Evolutionary conservation across 2,797 vertebrate genomes (phyloP), one percentile per base, ranked within the genome.

Genomic region (Myiothlypis chrysogaster): DNA sequence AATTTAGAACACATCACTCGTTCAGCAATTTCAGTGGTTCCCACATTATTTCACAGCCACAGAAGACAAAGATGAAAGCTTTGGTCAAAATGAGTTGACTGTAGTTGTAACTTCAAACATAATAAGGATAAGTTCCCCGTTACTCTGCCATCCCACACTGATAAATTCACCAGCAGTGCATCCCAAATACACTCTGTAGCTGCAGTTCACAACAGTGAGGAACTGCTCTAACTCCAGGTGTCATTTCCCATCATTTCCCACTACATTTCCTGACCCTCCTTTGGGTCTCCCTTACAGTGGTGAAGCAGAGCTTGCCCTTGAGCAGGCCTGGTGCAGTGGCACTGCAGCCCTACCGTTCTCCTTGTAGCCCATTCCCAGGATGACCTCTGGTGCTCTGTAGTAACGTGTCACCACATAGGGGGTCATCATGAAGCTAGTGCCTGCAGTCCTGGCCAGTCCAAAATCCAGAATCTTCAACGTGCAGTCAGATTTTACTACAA

Each of bases 371-470:
- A 99, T 99, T 73, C 99, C 99, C 96, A 99, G 98, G 96, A 99
- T 99, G 96, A 99, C 99, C 94, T 99, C 99, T 0, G 99, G 99
- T 32, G 99, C 99, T 98, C 99, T 98, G 98, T 99, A 99, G 98
- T 99, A 99, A 82, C 99, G 98, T 3, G 99, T 99, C 98, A 99
- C 99, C 97, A 99, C 99, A 7, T 99, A 99, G 0, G 99, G 99
- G 43, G 99, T 99, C 99, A 99, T 99, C 99, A 99, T 99, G 98
- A 99, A 99, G 97, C 99, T 99, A n/a, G 99, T 99, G 91, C 99
- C 99, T 13, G 99, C 99, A 3, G 99, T 99, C 97, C 99, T 98
- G 87, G 99, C 99, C 97, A 99, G 97, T 68, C 99, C 99, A 64
- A 99, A 99, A 97, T 99, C 99, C 95, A 99, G 97, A 93, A 99